Evolutionary conservation across 2,888 invertebrate genomes (phyloP).

Genomic region (Endotricha flammealis): DNA sequence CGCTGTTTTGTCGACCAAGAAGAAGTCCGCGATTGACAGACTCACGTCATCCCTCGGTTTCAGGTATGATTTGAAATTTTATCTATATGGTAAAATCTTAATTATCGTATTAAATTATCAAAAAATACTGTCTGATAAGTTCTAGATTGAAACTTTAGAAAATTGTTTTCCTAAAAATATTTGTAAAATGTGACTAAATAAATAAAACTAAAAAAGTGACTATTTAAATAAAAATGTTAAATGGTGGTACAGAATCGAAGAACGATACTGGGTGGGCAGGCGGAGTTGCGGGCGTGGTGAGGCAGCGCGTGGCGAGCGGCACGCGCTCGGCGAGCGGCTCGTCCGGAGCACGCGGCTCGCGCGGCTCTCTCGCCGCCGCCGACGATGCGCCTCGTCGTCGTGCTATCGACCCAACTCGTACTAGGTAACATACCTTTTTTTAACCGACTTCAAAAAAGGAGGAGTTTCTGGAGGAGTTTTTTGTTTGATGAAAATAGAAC

Average conservation of each 20-base stretch:
- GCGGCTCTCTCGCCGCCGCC: slow-evolving; percentile 40
- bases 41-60: slow-evolving; percentile 86
- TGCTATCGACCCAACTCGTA: slow-evolving; percentile 25
- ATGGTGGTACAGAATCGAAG: neutral
- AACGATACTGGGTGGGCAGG: slow-evolving; percentile 23
- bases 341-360: slow-evolving; percentile 39
- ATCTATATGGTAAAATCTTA: too few relatives aligned
- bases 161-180: too few relatives aligned
- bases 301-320: slow-evolving; percentile 54
- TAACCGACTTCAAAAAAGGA: too few relatives aligned
- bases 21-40: slow-evolving; percentile 88
- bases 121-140: too few relatives aligned
- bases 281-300: slow-evolving; percentile 29
- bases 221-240: too few relatives aligned
- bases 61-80: slow-evolving; percentile 62
- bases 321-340: slow-evolving; percentile 29
- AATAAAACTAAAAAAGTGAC: too few relatives aligned
- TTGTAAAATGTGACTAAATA: too few relatives aligned
- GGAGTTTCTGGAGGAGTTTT: too few relatives aligned
- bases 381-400: slow-evolving; percentile 24
- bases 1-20: slow-evolving; percentile 89
- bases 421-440: slow-evolving; percentile 28
- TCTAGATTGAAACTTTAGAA: too few relatives aligned
- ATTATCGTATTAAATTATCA: too few relatives aligned
- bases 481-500: too few relatives aligned